phyloP scores from a whole-genome alignment of 2,113 vertebrate species.

The Vanacampus margaritifer region DNA sequence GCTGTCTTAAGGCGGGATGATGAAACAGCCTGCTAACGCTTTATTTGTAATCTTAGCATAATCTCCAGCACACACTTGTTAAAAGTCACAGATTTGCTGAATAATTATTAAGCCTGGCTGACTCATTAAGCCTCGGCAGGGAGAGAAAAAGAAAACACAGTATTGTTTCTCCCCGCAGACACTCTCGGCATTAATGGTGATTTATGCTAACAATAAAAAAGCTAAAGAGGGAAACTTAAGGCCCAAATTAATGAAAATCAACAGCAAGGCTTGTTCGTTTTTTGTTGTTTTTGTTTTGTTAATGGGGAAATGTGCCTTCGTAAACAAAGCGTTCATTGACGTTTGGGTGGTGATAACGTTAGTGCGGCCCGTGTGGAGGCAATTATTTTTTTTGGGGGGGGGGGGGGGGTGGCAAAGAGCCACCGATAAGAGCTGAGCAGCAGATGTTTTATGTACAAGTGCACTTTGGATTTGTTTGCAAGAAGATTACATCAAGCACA shows the following conservation, averaged over 20 bases:
- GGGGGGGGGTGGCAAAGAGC: not conserved
- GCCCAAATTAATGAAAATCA: conserved; percentile 9
- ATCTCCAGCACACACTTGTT: conserved; percentile 24
- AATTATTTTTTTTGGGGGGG: not conserved
- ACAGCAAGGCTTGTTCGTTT: not conserved
- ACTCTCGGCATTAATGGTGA: conserved; percentile 37
- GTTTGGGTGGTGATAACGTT: not conserved
- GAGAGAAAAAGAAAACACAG: not conserved
- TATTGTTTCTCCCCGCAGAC: conserved; percentile 22
- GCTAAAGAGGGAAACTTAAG: conserved; percentile 4
- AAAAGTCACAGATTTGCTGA: conserved; percentile 37
- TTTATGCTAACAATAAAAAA: conserved; percentile 13
- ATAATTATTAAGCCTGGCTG: conserved; percentile 56
- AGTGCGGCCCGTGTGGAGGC: not conserved
- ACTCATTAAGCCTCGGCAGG: conserved; percentile 40
- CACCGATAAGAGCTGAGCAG: not conserved
- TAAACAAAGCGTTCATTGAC: conserved; percentile 6
- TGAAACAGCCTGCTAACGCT: conserved; percentile 47
- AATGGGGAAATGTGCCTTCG: not conserved
- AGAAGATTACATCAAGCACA: not conserved
- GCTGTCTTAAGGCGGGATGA: conserved; percentile 26
- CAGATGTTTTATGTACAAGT: conserved; percentile 2
- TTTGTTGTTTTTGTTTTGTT: not conserved
- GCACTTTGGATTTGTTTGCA: not conserved
- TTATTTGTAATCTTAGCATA: conserved; percentile 32